A percentile compares a stretch with the other conserved stretches of the same genome.
phyloP scores from a whole-genome alignment of 2,888 invertebrate genomes.

The Campoplex nolae region DNA sequence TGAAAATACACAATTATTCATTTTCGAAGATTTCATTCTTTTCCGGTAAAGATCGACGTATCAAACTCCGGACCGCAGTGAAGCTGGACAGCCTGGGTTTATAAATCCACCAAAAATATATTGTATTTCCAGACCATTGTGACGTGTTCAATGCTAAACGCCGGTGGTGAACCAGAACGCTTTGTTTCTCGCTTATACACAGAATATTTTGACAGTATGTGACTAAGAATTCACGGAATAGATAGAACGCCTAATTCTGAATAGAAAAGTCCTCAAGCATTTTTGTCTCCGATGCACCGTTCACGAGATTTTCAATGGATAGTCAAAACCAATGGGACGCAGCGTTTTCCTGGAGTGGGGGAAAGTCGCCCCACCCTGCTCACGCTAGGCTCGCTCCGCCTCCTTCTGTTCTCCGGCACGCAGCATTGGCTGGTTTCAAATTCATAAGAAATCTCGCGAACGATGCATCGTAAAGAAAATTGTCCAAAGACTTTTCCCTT shows the following conservation, averaged over 20 bases:
- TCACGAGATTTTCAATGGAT: background rate
- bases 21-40: background rate
- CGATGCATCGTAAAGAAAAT: background rate
- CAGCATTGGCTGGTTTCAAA: background rate
- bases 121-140: background rate
- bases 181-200: background rate
- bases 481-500: background rate
- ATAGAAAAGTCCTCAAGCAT: background rate
- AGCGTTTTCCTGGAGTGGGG: background rate
- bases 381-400: background rate
- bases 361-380: background rate
- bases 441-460: background rate
- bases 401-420: background rate
- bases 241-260: background rate
- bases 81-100: background rate
- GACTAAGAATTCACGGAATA: background rate
- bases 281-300: background rate
- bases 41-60: background rate
- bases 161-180: background rate
- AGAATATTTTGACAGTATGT: background rate
- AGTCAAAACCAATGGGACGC: background rate
- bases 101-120: constrained; percentile 6
- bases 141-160: background rate
- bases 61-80: background rate
- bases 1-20: background rate